Evolutionary conservation across 2,797 vertebrate species (phyloP), one percentile per base, ranked within the genome.

Genomic region (Enteromius anoplus): DNA sequence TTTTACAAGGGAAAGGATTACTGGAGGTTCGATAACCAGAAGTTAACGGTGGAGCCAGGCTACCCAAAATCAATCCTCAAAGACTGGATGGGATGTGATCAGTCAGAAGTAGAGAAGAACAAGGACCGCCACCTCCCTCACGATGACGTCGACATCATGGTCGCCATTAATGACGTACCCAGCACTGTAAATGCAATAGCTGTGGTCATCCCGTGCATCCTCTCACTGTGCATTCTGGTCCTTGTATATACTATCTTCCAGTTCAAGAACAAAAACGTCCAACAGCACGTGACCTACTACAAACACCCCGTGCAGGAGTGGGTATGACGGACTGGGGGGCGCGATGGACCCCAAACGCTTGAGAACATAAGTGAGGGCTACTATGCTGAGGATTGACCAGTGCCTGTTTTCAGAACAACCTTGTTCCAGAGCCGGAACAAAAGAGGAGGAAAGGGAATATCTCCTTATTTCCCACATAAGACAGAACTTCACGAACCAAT

Each of bases 11-110:
- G 96, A 83, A 97, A 96, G 89, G 97, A 99, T 42, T 99, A 99
- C 86, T 99, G 98, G 97, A 99, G 98, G 90, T 99, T 99, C 0
- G 97, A 99, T 91, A 99, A 99, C 95, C 97, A 99, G 95, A 96
- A 97, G 93, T 93, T 99, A 89, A 96, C 93, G 0, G 98, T 99
- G 93, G 98, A 99, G 86, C 94, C 97, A 0, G 97, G 97, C 26
- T 99, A 98, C 88, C 98, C 98, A 0, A 96, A 98, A 86, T 99
- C 96, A 3, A 98, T 99, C 86, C 89, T 99, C 60, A 96, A 95
- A 1, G 98, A 99, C 93, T 99, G 98, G 98, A 98, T 99, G 98
- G 97, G 98, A 85, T 99, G 98, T 65, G 96, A 98, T 91, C 97
- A 97, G 92, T 97, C 96, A 7, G 97, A 97, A 40, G 94, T 97